Base-by-base conservation (phyloP, 2,113 vertebrate genomes). In the Epinephelus fuscoguttatus region DNA sequence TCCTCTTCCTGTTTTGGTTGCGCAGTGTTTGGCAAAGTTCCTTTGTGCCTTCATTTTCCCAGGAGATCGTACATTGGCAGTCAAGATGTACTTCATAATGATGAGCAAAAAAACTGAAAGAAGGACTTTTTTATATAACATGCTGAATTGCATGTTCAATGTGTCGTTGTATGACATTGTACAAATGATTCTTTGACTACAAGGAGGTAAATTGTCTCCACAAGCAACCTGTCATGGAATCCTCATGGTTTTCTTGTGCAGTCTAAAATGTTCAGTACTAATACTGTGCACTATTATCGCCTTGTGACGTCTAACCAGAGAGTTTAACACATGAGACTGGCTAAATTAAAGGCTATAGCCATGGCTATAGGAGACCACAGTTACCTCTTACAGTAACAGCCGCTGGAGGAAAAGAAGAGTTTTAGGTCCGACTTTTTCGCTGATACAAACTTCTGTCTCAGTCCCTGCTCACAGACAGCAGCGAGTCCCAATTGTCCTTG, bases 391-490 rank as follows among this genome's bases (percentile, higher is more conserved):
- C 9, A 30, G 14, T 13, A 52, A 55, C 19, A 59, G 23, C 14
- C 19, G 37, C 67, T 25, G 9, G 21, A 75, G 7, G n/a, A 7
- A 19, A 11, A 61, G 27, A 47, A 57, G 50, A 60, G 4, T 64
- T 62, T 23, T 27, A 49, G 21, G 4, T 57, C 63, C 15, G 37
- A 70, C 37, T 79, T 69, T 73, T 45, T 42, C 27, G 25, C 77
- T 79, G 73, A 86, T 70, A 30, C 73, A 70, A 78, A 19, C 30
- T 67, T 55, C n/a, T 68, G 25, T 57, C 23, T 63, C 45, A 42
- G 63, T 17, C 18, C 27, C 55, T 17, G 18, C 59, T 70, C 42
- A 63, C 55, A 69, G 15, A 63, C 55, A 69, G 15, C 56, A 55
- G 18, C 12, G 21, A 59, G 17, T 63, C 52, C 62, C 13, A 10